Evolutionary conservation across 2,888 invertebrate species (phyloP).

Genomic region (Erpobdella octoculata): DNA sequence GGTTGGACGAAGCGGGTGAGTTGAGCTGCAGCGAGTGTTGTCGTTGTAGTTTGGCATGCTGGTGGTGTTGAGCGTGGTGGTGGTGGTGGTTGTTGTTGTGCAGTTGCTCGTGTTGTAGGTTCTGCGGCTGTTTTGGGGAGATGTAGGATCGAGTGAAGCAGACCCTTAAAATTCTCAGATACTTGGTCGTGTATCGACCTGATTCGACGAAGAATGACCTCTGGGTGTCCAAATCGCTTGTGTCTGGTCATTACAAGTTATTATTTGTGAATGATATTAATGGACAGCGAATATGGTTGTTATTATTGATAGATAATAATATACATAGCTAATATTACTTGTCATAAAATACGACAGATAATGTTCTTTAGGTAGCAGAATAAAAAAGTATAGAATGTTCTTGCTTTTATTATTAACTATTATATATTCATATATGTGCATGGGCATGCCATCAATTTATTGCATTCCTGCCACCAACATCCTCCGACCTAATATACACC

Average conservation of each 20-base stretch:
- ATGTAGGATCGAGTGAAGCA: conserved; percentile 34
- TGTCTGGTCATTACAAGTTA: conserved; percentile 23
- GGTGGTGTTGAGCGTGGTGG: neutral
- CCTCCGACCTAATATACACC: too few species aligned
- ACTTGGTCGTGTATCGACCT: conserved; percentile 38
- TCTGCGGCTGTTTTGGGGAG: neutral
- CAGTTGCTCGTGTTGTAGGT: conserved; percentile 11
- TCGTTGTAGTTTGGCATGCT: conserved; percentile 16
- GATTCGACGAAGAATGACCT: conserved; percentile 39
- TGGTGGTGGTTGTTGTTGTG: conserved; percentile 13
- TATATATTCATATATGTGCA: too few species aligned
- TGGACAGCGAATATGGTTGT: too few species aligned
- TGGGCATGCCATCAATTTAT: too few species aligned
- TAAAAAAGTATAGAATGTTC: too few species aligned
- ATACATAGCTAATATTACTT: too few species aligned
- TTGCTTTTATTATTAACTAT: too few species aligned
- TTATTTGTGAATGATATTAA: too few species aligned
- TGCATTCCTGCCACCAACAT: too few species aligned
- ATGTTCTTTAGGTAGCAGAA: too few species aligned
- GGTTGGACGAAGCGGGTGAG: neutral
- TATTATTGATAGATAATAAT: too few species aligned
- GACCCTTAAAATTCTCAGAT: conserved; percentile 37
- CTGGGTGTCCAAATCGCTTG: conserved; percentile 38
- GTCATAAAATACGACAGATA: too few species aligned
- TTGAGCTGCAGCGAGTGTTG: conserved; percentile 10